Percentiles rank a stretch among this genome's conserved stretches.
phyloP scores from a whole-genome alignment of 1,140 invertebrate genomes.

The Cheumatopsyche charites region DNA sequence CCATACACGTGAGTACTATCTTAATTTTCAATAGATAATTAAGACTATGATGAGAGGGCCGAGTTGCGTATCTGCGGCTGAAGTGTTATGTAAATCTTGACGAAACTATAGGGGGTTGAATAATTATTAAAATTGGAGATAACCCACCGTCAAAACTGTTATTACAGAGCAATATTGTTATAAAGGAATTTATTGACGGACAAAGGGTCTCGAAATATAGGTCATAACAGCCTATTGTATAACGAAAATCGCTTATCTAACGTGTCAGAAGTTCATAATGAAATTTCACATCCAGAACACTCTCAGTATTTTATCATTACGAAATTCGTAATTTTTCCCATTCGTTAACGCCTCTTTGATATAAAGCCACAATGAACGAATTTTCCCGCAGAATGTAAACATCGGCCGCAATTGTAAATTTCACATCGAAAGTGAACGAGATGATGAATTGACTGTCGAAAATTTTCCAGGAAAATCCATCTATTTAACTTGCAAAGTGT shows the following conservation, averaged over 20 bases:
- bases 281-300: no score
- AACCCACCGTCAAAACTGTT: slow-evolving; percentile 10
- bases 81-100: not conserved
- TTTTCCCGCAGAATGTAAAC: no score
- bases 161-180: not conserved
- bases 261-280: not conserved
- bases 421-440: not conserved
- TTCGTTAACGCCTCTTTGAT: no score
- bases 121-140: slow-evolving; percentile 8
- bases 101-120: not conserved
- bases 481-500: not conserved
- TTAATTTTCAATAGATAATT: not conserved
- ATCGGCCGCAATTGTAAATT: no score
- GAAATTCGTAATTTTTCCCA: no score
- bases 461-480: slow-evolving; percentile 5
- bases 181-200: slow-evolving; percentile 25
- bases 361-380: no score
- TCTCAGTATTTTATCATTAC: no score
- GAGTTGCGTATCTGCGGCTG: not conserved
- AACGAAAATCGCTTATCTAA: slow-evolving; percentile 15
- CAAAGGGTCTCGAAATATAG: slow-evolving; percentile 20
- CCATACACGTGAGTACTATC: slow-evolving; percentile 79
- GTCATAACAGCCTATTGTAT: not conserved
- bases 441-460: slow-evolving; percentile 8
- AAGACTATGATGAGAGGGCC: not conserved